Evolutionary conservation across 2,888 invertebrate species (phyloP).

Genomic region (Leptopterna dolabrata): DNA sequence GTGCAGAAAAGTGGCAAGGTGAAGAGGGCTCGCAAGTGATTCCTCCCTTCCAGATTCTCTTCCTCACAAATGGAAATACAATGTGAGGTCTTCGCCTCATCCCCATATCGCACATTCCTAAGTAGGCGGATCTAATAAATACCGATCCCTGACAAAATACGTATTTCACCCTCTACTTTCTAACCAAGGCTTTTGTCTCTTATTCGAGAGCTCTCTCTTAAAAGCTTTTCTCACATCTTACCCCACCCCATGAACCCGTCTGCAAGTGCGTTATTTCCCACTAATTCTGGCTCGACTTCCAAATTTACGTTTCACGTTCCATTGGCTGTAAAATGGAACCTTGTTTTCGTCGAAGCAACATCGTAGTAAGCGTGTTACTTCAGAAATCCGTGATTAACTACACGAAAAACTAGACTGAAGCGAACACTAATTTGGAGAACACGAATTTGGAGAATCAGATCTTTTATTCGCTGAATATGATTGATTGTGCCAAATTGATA

Average conservation of each 20-base stretch:
- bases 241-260: not conserved
- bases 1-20: conserved; percentile 42
- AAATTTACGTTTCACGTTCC: not conserved
- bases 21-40: conserved; percentile 34
- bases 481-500: too few species aligned
- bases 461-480: too few species aligned
- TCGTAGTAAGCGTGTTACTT: too few species aligned
- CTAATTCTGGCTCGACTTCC: not conserved
- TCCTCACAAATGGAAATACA: conserved; percentile 48
- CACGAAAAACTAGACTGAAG: too few species aligned
- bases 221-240: not conserved
- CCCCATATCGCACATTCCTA: conserved; percentile 30
- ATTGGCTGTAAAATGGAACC: not conserved
- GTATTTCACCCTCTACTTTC: conserved; percentile 27
- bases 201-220: not conserved
- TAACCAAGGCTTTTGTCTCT: conserved; percentile 5
- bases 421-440: too few species aligned
- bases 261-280: not conserved
- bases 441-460: too few species aligned
- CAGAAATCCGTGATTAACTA: too few species aligned
- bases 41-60: not conserved
- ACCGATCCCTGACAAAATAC: conserved; percentile 27
- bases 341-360: too few species aligned
- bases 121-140: conserved; percentile 41
- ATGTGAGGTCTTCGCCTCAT: conserved; percentile 33